A percentile compares a stretch with the other conserved stretches of the same genome.
Conservation (phyloP, 2,113 vertebrate genomes). For the Pteruthius melanotis region DNA sequence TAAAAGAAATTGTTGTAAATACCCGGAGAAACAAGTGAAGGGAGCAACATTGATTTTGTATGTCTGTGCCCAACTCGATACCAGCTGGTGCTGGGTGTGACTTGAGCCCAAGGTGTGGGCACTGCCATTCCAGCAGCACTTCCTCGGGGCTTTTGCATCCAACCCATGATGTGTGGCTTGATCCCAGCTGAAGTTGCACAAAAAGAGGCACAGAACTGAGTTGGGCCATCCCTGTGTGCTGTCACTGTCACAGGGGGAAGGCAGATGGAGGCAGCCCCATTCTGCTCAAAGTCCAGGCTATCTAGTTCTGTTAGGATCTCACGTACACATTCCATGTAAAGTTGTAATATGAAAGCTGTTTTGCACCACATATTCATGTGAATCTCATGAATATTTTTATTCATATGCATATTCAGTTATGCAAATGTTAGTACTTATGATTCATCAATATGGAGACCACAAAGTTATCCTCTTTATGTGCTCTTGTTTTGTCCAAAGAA, state of each 20-base stretch:
- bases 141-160: neutral
- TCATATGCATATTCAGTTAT: neutral
- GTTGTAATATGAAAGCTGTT: neutral
- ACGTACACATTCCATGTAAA: neutral
- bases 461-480: neutral
- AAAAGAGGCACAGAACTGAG: neutral
- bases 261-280: neutral
- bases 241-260: neutral
- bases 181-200: neutral
- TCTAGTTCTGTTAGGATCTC: neutral
- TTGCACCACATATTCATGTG: neutral
- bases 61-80: neutral
- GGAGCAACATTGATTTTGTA: neutral
- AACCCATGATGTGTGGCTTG: rapidly evolving
- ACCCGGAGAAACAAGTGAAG: neutral
- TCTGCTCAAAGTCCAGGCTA: neutral
- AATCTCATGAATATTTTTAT: neutral
- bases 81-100: neutral
- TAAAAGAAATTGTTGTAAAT: neutral
- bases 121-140: neutral
- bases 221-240: neutral
- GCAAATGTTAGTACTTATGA: neutral
- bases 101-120: neutral
- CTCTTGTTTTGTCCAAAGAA: neutral
- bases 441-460: neutral